Evolutionary conservation across 2,797 vertebrate genomes (phyloP).

Genomic region (Rhinogobio ventralis): DNA sequence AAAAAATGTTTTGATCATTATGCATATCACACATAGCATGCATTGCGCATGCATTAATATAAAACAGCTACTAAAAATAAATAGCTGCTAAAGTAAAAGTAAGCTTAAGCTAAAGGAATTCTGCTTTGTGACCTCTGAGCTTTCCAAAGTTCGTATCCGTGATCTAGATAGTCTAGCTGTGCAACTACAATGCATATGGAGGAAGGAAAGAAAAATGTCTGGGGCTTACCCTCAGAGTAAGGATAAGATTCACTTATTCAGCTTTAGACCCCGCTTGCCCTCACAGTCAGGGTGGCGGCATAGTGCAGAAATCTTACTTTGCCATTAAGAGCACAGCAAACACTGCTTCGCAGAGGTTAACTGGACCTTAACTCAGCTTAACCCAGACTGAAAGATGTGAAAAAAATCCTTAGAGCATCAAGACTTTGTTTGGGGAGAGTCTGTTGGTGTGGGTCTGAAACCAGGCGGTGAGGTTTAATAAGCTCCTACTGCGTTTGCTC

Average conservation of each 20-base stretch:
- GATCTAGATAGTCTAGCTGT: not conserved
- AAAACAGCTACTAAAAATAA: not conserved
- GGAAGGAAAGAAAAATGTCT: not conserved
- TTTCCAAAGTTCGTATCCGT: not conserved
- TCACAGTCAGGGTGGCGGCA: not conserved
- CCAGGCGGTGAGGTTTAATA: constrained; percentile 41
- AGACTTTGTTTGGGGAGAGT: constrained; percentile 34
- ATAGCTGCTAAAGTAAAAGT: not conserved
- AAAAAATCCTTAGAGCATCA: constrained; percentile 30
- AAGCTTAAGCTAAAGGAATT: not conserved
- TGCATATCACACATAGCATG: not conserved
- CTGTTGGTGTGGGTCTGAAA: constrained; percentile 17
- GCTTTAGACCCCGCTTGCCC: constrained; percentile 10
- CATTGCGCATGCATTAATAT: not conserved
- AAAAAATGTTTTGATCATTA: not conserved
- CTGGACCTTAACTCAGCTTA: constrained; percentile 35
- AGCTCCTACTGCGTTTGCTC: constrained; percentile 39
- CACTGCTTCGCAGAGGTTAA: constrained; percentile 40
- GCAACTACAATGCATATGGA: not conserved
- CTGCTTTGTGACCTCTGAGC: not conserved
- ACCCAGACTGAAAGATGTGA: constrained; percentile 28
- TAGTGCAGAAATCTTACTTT: not conserved
- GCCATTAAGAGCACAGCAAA: constrained; percentile 33
- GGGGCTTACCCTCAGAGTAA: not conserved
- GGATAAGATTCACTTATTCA: constrained; percentile 17